phyloP scores from a whole-genome alignment of 2,888 invertebrate genomes.

The Pecten maximus region DNA sequence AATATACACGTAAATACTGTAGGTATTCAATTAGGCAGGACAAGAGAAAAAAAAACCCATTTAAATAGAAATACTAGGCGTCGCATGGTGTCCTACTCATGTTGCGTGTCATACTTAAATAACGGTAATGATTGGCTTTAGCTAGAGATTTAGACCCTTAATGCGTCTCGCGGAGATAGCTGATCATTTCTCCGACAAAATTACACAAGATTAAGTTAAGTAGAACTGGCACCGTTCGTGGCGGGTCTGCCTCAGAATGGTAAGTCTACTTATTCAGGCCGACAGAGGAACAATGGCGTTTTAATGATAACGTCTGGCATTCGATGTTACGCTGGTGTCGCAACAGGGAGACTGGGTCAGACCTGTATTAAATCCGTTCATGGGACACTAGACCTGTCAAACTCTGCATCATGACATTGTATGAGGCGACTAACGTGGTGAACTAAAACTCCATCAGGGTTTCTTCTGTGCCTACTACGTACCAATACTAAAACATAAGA shows the following conservation, averaged over 20 bases:
- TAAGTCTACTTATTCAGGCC: neutral
- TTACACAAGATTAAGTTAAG: neutral
- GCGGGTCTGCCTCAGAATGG: neutral
- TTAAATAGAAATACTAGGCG: neutral
- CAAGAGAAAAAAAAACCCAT: neutral
- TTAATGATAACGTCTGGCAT: neutral
- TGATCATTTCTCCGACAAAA: conserved; percentile 8
- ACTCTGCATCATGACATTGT: too few relatives aligned
- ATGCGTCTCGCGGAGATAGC: conserved; percentile 6
- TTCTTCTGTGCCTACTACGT: too few relatives aligned
- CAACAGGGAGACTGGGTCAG: neutral
- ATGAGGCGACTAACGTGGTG: too few relatives aligned
- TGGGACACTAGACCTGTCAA: too few relatives aligned
- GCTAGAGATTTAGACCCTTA: neutral
- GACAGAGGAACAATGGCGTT: neutral
- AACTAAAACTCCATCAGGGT: too few relatives aligned
- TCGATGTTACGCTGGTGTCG: neutral
- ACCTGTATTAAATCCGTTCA: too few relatives aligned
- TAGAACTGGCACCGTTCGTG: neutral
- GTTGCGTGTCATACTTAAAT: neutral
- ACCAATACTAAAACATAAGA: too few relatives aligned
- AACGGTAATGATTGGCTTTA: neutral
- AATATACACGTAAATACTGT: neutral
- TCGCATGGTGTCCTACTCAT: neutral
- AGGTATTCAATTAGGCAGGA: neutral